A percentile compares a stretch with the other conserved stretches of the same genome.
phyloP scores from a whole-genome alignment of 2,113 vertebrate species.

The Amphiprion percula region DNA sequence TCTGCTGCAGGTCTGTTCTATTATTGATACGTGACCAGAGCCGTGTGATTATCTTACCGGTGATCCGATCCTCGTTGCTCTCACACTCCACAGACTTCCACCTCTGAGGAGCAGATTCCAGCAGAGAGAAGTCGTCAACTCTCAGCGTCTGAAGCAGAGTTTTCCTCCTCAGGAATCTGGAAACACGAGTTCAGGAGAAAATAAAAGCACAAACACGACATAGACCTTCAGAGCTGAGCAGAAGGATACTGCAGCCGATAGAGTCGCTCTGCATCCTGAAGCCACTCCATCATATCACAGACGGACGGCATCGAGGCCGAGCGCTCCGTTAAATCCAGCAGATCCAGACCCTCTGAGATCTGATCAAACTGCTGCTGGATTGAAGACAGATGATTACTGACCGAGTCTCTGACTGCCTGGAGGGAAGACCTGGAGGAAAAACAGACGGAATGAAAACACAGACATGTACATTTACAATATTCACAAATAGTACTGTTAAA shows the following conservation, averaged over 20 bases:
- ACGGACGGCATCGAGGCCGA: conserved; percentile 85
- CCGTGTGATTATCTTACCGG: conserved; percentile 80
- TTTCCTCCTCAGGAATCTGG: conserved; percentile 87
- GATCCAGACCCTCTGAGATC: conserved; percentile 63
- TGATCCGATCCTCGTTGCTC: conserved; percentile 73
- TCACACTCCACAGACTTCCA: conserved; percentile 86
- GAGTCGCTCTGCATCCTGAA: conserved; percentile 88
- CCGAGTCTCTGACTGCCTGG: conserved; percentile 83
- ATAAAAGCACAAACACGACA: neutral
- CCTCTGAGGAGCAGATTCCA: conserved; percentile 82
- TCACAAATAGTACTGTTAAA: too few relatives aligned
- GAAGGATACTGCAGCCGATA: conserved; percentile 91
- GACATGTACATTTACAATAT: too few relatives aligned
- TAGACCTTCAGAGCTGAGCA: neutral
- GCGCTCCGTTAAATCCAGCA: conserved; percentile 73
- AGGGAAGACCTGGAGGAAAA: conserved; percentile 78
- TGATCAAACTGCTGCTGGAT: conserved; percentile 85
- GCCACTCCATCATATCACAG: conserved; percentile 91
- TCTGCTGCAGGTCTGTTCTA: too few relatives aligned
- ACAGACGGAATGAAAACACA: too few relatives aligned
- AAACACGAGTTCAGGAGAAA: conserved; percentile 54
- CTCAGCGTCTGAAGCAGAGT: conserved; percentile 82
- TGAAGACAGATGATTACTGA: conserved; percentile 77
- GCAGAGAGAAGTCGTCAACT: conserved; percentile 73
- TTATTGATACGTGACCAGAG: neutral